A percentile compares a stretch with the other conserved stretches of the same genome.
Conservation (phyloP, 2,797 vertebrate genomes). For the Antennarius maculatus region DNA sequence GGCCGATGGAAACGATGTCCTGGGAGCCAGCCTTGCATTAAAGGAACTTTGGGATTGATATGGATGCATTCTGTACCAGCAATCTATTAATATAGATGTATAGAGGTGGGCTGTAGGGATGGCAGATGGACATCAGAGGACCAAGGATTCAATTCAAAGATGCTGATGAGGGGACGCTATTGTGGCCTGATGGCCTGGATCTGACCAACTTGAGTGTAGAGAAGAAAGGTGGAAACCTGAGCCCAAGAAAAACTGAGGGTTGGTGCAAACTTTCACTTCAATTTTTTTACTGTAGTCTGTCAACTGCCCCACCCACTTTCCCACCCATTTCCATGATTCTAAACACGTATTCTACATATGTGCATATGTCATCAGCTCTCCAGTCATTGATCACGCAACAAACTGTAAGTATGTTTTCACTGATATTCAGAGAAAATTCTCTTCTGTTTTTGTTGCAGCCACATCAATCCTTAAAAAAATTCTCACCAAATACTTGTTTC, state of each 20-base stretch:
- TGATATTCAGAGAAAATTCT: conserved; percentile 30
- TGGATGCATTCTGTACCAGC: too few relatives aligned
- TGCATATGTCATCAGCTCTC: not conserved
- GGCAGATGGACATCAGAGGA: too few relatives aligned
- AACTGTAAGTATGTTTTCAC: conserved; percentile 46
- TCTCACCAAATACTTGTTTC: conserved; percentile 50
- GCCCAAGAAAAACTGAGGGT: not conserved
- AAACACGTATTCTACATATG: too few relatives aligned
- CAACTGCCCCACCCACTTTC: not conserved
- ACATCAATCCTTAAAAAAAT: conserved; percentile 62
- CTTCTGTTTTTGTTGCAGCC: not conserved
- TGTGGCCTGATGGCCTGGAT: too few relatives aligned
- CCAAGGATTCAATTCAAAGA: too few relatives aligned
- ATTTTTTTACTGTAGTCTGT: conserved; percentile 9
- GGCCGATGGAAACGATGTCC: too few relatives aligned
- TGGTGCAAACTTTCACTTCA: too few relatives aligned
- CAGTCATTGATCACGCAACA: conserved; percentile 6
- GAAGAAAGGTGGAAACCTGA: conserved; percentile 2
- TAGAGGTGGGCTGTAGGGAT: too few relatives aligned
- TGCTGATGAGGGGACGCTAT: too few relatives aligned
- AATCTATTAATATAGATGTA: too few relatives aligned
- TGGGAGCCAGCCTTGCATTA: too few relatives aligned
- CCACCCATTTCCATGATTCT: not conserved
- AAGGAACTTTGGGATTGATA: too few relatives aligned
- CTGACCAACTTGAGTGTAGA: not conserved